Evolutionary conservation across 37 sponge, comb jelly and placozoan species (phyloP).

Genomic region (Spongia lamella): DNA sequence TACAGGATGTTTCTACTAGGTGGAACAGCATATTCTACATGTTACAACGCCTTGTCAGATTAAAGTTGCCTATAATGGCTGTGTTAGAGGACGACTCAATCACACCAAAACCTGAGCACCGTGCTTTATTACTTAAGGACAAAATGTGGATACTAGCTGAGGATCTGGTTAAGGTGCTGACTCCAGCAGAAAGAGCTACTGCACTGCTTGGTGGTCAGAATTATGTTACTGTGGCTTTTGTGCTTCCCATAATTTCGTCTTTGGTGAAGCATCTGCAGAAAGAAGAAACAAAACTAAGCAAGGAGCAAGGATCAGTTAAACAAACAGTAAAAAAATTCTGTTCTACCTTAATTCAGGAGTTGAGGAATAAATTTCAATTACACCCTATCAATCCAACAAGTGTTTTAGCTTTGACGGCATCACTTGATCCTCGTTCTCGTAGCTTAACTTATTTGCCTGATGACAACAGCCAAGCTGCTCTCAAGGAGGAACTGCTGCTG

Average conservation of each 20-base stretch:
- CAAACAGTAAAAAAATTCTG: background rate
- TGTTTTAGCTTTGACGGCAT: background rate
- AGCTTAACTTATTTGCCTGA: background rate
- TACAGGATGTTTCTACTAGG: background rate
- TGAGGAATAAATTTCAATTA: background rate
- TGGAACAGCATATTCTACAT: background rate
- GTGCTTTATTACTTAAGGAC: background rate
- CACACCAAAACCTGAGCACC: background rate
- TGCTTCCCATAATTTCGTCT: background rate
- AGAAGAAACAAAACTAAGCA: background rate
- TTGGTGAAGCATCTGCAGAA: background rate
- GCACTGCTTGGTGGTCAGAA: slow-evolving; percentile 15
- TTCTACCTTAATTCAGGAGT: background rate
- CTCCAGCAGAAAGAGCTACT: background rate
- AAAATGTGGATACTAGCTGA: background rate
- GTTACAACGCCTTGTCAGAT: background rate
- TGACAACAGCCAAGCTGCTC: background rate
- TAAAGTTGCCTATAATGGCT: slow-evolving; percentile 5
- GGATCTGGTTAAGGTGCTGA: background rate
- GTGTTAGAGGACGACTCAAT: slow-evolving; percentile 7
- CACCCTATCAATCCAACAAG: background rate
- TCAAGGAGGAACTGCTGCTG: too few species aligned
- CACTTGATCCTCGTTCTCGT: slow-evolving; percentile 8
- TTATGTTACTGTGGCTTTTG: background rate
- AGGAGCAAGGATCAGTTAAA: too few species aligned